Percentiles rank a stretch among this genome's conserved stretches.
Conservation (phyloP, 2,113 vertebrate species). For the Nothoprocta perdicaria region DNA sequence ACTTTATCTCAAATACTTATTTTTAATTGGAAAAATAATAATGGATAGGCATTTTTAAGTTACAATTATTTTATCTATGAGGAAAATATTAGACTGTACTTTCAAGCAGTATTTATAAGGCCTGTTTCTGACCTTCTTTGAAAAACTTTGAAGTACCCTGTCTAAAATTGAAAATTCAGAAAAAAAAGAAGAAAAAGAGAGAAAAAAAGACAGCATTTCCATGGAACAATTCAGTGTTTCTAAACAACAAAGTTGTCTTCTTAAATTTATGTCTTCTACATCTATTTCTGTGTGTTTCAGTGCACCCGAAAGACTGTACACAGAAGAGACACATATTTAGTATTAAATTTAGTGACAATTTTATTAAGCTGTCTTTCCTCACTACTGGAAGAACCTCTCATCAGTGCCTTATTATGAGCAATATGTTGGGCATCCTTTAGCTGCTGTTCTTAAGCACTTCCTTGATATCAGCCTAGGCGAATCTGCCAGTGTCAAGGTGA, state of each 20-base stretch:
- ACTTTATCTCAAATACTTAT: too few relatives aligned
- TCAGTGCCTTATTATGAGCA: not conserved
- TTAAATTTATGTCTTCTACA: not conserved
- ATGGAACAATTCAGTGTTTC: not conserved
- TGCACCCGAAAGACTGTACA: not conserved
- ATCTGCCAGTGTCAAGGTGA: not conserved
- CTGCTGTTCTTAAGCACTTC: not conserved
- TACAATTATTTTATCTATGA: not conserved
- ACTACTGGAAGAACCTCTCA: not conserved
- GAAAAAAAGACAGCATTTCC: not conserved
- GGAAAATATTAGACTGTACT: not conserved
- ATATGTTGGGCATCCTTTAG: not conserved
- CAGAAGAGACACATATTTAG: not conserved
- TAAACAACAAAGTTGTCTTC: not conserved
- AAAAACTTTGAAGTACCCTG: not conserved
- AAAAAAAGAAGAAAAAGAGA: not conserved
- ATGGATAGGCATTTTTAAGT: not conserved
- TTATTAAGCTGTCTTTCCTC: not conserved
- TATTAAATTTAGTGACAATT: not conserved
- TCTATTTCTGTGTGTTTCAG: not conserved
- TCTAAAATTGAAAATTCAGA: not conserved
- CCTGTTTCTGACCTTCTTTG: not conserved
- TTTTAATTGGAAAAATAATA: not conserved
- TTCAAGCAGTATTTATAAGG: not conserved
- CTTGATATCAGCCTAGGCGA: not conserved